phyloP scores from a whole-genome alignment of 2,888 invertebrate genomes.

The Carterocephalus palaemon region DNA sequence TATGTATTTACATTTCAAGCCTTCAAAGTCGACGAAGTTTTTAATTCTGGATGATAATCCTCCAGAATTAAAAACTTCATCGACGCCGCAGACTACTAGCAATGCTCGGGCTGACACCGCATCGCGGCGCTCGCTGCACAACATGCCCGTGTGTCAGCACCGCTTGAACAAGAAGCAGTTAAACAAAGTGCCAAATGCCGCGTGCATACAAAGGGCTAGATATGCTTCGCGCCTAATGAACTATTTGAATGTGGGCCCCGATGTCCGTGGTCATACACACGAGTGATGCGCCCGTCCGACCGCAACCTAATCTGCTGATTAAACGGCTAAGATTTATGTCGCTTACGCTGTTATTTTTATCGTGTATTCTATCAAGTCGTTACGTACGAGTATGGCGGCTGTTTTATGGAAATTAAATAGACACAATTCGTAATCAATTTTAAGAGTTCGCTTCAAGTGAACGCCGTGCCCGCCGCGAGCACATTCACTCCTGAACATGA shows the following conservation, averaged over 20 bases:
- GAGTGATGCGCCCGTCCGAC: slow-evolving; percentile 54
- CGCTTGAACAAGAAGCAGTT: slow-evolving; percentile 56
- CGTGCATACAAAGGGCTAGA: slow-evolving; percentile 65
- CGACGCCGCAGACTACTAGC: too few relatives aligned
- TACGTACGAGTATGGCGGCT: slow-evolving; percentile 5
- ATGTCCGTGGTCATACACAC: slow-evolving; percentile 67
- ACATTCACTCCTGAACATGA: too few relatives aligned
- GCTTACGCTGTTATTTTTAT: slow-evolving; percentile 25
- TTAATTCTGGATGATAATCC: too few relatives aligned
- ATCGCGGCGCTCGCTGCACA: slow-evolving; percentile 20
- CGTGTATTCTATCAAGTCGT: slow-evolving; percentile 11
- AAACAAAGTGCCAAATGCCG: slow-evolving; percentile 56
- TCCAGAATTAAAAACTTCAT: too few relatives aligned
- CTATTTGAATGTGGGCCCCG: slow-evolving; percentile 75
- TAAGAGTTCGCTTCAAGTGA: too few relatives aligned
- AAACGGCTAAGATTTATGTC: slow-evolving; percentile 47
- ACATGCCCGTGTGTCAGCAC: slow-evolving; percentile 38
- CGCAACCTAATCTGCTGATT: slow-evolving; percentile 68
- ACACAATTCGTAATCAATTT: too few relatives aligned
- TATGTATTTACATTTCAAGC: too few relatives aligned
- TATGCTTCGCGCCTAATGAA: slow-evolving; percentile 66
- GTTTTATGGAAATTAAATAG: slow-evolving; percentile 6
- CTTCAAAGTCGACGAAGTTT: too few relatives aligned
- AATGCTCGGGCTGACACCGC: too few relatives aligned
- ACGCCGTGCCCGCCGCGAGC: too few relatives aligned